These are phyloP conservation scores for Melanogrammus aeglefinus DNA, from an alignment of 2,797 vertebrate genomes.

Conservation along the genomic window DNA sequence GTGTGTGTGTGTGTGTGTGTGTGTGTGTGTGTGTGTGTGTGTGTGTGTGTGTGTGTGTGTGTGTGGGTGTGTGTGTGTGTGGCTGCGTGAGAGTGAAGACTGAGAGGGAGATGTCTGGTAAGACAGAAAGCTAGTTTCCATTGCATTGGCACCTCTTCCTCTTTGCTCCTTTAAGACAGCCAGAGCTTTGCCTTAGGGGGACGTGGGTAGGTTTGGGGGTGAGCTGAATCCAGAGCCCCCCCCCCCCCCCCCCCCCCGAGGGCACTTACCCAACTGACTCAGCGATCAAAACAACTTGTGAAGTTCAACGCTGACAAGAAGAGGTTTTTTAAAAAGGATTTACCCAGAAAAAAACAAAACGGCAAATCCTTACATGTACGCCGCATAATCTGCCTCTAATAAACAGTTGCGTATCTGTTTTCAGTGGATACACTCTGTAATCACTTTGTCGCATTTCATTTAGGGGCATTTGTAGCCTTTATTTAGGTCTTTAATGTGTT, in stretches of 20 bases:
- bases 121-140: constrained; percentile 59
- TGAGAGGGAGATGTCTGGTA: constrained; percentile 55
- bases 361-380: constrained; percentile 11
- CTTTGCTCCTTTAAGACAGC: constrained; percentile 67
- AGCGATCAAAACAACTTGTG: constrained; percentile 71
- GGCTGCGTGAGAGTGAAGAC: constrained; percentile 25
- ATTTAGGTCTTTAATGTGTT: constrained; percentile 18
- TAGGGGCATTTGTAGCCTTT: background rate
- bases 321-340: constrained; percentile 39
- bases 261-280: constrained; percentile 71
- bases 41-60: too few relatives aligned
- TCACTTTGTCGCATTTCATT: constrained; percentile 15
- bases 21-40: too few relatives aligned
- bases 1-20: too few relatives aligned
- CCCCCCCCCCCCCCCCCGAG: too few relatives aligned
- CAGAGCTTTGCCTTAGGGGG: constrained; percentile 70
- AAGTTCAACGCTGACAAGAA: constrained; percentile 67
- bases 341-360: constrained; percentile 41
- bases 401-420: constrained; percentile 19
- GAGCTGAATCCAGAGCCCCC: constrained; percentile 64
- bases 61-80: too few relatives aligned
- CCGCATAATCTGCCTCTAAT: constrained; percentile 30
- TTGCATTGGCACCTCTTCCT: constrained; percentile 67
- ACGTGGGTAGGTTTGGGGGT: constrained; percentile 70
- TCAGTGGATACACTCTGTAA: constrained; percentile 9